A percentile compares a stretch with the other conserved stretches of the same genome.
Evolutionary conservation across 1,140 invertebrate species (phyloP).

Genomic region (Drosophila yakuba): DNA sequence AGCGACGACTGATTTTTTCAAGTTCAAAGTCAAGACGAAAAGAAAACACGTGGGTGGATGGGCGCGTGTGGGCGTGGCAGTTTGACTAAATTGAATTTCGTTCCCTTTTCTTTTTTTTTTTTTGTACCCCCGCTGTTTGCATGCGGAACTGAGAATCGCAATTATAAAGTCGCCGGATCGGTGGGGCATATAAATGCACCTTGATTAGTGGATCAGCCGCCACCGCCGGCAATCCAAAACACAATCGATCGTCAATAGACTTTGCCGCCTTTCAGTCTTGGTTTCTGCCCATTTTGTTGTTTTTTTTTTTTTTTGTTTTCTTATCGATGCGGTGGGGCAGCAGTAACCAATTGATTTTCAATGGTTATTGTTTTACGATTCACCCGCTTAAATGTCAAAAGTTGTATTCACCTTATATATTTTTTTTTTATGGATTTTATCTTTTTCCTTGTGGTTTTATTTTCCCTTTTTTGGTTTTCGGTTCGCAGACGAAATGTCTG

Average conservation of each 20-base stretch:
- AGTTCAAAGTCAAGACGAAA: slow-evolving; percentile 37
- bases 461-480: neutral
- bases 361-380: slow-evolving; percentile 22
- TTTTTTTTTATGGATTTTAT: neutral
- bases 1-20: slow-evolving; percentile 8
- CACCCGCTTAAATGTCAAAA: slow-evolving; percentile 16
- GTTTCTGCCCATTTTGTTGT: neutral
- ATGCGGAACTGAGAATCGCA: slow-evolving; percentile 33
- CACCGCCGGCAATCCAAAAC: neutral
- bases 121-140: neutral
- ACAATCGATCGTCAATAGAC: slow-evolving; percentile 7
- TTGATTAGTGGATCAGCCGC: slow-evolving; percentile 37
- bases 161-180: slow-evolving; percentile 12
- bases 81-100: slow-evolving; percentile 14
- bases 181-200: slow-evolving; percentile 43
- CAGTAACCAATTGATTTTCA: slow-evolving; percentile 27
- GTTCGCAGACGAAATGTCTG: slow-evolving; percentile 36
- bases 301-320: neutral
- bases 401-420: slow-evolving; percentile 10
- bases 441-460: neutral
- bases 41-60: slow-evolving; percentile 8
- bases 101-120: neutral
- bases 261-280: slow-evolving; percentile 11
- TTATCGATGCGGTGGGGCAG: slow-evolving; percentile 18
- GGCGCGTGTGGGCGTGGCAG: neutral